Evolutionary conservation across 2,797 vertebrate species (phyloP).

Genomic region (Synaphobranchus kaupii): DNA sequence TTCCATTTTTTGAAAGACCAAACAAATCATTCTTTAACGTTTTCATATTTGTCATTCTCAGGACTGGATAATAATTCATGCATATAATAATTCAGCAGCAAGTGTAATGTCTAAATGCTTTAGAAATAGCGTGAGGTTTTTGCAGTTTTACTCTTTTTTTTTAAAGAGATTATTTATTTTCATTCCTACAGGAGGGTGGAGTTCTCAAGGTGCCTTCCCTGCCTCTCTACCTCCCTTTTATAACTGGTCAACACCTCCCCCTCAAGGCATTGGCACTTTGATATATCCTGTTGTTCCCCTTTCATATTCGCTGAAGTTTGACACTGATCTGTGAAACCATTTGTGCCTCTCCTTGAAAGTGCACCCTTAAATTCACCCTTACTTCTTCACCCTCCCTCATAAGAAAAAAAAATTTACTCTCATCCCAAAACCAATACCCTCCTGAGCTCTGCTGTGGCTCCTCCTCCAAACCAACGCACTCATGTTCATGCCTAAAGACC

Average conservation of each 20-base stretch:
- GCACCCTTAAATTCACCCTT: not conserved
- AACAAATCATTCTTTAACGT: not conserved
- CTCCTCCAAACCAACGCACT: not conserved
- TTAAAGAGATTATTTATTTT: not conserved
- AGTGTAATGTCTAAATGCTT: not conserved
- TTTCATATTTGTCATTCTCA: not conserved
- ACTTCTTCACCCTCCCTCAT: not conserved
- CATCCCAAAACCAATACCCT: not conserved
- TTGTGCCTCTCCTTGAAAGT: not conserved
- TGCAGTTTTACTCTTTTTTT: not conserved
- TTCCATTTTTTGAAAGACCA: not conserved
- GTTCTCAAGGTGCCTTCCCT: not conserved
- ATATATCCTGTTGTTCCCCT: not conserved
- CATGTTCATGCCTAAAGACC: constrained; percentile 16
- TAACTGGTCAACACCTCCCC: constrained; percentile 1
- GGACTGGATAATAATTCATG: not conserved
- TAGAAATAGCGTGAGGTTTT: not conserved
- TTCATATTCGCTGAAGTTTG: not conserved
- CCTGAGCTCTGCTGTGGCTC: not conserved
- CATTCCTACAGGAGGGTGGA: constrained; percentile 5
- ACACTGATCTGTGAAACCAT: constrained; percentile 1
- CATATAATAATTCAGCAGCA: not conserved
- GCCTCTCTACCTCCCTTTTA: not conserved
- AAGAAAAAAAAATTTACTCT: too few relatives aligned
- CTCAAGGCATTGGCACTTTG: not conserved